Evolutionary conservation across 2,888 invertebrate genomes (phyloP), one percentile per base, ranked within the genome.

Genomic region (Hypena proboscidalis): DNA sequence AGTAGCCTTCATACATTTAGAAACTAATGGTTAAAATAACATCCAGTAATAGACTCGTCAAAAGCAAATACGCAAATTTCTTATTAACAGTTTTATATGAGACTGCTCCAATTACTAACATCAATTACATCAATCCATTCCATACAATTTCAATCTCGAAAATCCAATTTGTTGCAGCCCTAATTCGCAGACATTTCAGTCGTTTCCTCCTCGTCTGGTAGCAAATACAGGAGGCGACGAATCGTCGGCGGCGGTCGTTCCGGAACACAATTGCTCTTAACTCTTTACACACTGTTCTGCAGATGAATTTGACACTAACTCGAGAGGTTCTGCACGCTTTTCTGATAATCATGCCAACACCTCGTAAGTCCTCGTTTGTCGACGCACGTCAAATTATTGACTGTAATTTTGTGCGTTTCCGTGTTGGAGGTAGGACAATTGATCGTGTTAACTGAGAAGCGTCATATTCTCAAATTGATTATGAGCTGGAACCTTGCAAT

Each of bases 291-390:
- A 55, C 42, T 50, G 56, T 71, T 67, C 58, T 35, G 25, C 65
- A 62, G 70, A 77, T 76, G 77, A 74, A 77, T 72, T 70, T 67
- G 67, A 67, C 63, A 56, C 62, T 56, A 46, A 58, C 42, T 61
- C 59, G 65, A 62, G 64, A 58, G 53, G 58, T 67, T 61, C 62
- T 43, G 55, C 44, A 55, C 50, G 40, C 63, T 45, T 56, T 51
- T 60, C 65, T 48, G 49, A 62, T 63, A 64, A 70, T 59, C 56
- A 52, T 48, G 14, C 35, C 50, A 51, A 56, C 64, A 64, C 61
- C 49, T 50, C 36, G 15, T n/a, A n/a, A n/a, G n/a, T n/a, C n/a
- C n/a, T n/a, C 9, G 45, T 58, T 51, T 41, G 51, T 60, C 52
- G 47, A 47, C 31, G 36, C 45, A 48, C 57, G 54, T 66, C 57